Conservation (phyloP, 37 sponge, comb jelly and placozoan species). For the Cladorhizidae sp. region DNA sequence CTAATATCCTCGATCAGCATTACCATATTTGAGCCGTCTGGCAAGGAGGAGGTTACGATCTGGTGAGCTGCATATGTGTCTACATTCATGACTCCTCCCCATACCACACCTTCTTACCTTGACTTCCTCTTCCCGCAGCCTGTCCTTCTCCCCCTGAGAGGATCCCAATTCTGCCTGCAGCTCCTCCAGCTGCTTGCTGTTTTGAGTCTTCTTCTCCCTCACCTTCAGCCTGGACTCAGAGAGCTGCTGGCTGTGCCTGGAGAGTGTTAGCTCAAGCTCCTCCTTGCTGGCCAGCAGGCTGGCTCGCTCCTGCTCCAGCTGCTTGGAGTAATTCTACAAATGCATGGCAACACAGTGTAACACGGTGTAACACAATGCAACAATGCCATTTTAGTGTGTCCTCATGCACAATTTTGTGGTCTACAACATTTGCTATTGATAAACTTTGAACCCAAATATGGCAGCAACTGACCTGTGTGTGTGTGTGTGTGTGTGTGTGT, state of each 20-base stretch:
- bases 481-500: too few species aligned
- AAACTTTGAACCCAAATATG: too few species aligned
- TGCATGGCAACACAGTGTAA: neutral
- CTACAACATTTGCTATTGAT: too few species aligned
- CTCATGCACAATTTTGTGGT: too few species aligned
- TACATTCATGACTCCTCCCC: too few species aligned
- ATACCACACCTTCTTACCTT: constrained; percentile 26
- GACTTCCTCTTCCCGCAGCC: constrained; percentile 12
- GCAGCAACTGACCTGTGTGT: too few species aligned
- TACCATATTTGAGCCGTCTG: too few species aligned
- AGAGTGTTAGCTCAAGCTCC: constrained; percentile 22
- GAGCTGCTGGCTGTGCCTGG: constrained; percentile 40
- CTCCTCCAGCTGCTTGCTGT: neutral
- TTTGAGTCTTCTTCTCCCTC: neutral
- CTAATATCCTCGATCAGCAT: too few species aligned
- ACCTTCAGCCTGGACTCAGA: constrained; percentile 43
- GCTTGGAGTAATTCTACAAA: constrained; percentile 25
- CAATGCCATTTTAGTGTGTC: neutral
- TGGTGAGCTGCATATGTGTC: too few species aligned
- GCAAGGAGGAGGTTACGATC: too few species aligned
- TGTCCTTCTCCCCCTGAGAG: constrained; percentile 1
- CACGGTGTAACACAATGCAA: neutral
- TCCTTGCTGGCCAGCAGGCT: constrained; percentile 12
- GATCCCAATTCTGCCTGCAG: constrained; percentile 14
- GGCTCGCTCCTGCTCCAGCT: constrained; percentile 26